Evolutionary conservation across 2,888 invertebrate genomes (phyloP), one percentile per base, ranked within the genome.

Genomic region (Drosophila borborema): DNA sequence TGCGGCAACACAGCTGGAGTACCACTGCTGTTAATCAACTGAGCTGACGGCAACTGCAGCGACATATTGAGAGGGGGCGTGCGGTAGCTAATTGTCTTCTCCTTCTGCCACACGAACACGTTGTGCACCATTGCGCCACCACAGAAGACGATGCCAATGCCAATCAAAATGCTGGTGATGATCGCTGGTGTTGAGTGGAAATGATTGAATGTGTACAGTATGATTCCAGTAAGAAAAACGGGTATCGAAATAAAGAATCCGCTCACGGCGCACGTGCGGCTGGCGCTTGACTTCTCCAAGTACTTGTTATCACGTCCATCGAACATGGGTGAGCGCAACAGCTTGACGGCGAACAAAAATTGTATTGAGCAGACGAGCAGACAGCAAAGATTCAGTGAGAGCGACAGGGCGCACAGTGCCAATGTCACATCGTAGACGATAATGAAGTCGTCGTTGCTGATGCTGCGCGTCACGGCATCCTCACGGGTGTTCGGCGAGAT

Each of bases 161-260:
- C 97, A 74, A 98, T 97, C 91, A 98, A 96, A 2, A 97, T 96
- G 82, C 97, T 97, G 18, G 98, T 97, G 63, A 98, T 96, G 82
- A 98, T 97, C 28, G 98, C 98, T 10, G 98, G 97, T 18, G 97
- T 97, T 23, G 98, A 97, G 89, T 97, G 97, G 94, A 98, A 97
- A 91, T 98, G 97, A 91, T 98, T 97, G 93, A 98, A 97, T 2
- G 98, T 97, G 94, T 97, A 98, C 72, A 98, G 95, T 86, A 98
- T 97, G 93, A 98, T 96, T 81, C 97, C 98, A 93, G 98, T 97
- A 92, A 98, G 94, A 94, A 98, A 98, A 82, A 98, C 97, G 81
- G 98, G 98, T 94, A 98, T 97, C 67, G 98, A 98, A 91, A 98
- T 96, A 92, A 98, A 98, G 94, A 98, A 98, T 77, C 98, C 98